A percentile compares a stretch with the other conserved stretches of the same genome.
Conservation (phyloP, 2,797 vertebrate species). For the Yasuhikotakia modesta region DNA sequence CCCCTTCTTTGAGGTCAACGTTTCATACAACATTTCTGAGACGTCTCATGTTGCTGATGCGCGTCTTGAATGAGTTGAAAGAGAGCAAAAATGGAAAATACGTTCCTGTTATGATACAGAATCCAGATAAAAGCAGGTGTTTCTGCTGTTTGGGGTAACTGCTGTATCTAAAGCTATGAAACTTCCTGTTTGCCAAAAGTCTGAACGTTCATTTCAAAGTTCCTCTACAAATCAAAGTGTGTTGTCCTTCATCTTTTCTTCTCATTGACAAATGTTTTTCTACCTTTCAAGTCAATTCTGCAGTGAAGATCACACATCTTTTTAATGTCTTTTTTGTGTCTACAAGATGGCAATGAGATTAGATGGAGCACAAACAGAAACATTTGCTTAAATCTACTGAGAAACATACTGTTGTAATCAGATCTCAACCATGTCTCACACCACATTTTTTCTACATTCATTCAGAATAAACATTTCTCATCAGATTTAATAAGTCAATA, state of each 20-base stretch:
- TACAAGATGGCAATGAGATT: background rate
- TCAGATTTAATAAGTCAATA: background rate
- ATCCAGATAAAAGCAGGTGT: slow-evolving; percentile 79
- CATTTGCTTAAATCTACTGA: background rate
- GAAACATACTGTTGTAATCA: background rate
- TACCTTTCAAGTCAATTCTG: slow-evolving; percentile 67
- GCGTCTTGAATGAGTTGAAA: slow-evolving; percentile 64
- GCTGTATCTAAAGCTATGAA: slow-evolving; percentile 72
- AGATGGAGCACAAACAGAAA: background rate
- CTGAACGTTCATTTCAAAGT: slow-evolving; percentile 62
- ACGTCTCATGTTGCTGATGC: slow-evolving; percentile 59
- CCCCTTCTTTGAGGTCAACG: slow-evolving; percentile 59
- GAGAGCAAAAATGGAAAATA: slow-evolving; percentile 71
- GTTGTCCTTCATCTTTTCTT: slow-evolving; percentile 69
- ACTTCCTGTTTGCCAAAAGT: slow-evolving; percentile 70
- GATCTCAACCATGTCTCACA: background rate
- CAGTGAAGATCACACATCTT: slow-evolving; percentile 7
- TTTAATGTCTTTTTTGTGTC: background rate
- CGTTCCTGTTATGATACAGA: slow-evolving; percentile 73
- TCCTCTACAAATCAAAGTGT: slow-evolving; percentile 65
- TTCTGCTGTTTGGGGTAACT: slow-evolving; percentile 63
- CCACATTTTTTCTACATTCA: too few species aligned
- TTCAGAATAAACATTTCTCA: too few species aligned
- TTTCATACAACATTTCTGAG: slow-evolving; percentile 76
- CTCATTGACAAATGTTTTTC: slow-evolving; percentile 60